Base-by-base conservation (phyloP, 2,888 invertebrate species). In the Ypsolopha sequella region DNA sequence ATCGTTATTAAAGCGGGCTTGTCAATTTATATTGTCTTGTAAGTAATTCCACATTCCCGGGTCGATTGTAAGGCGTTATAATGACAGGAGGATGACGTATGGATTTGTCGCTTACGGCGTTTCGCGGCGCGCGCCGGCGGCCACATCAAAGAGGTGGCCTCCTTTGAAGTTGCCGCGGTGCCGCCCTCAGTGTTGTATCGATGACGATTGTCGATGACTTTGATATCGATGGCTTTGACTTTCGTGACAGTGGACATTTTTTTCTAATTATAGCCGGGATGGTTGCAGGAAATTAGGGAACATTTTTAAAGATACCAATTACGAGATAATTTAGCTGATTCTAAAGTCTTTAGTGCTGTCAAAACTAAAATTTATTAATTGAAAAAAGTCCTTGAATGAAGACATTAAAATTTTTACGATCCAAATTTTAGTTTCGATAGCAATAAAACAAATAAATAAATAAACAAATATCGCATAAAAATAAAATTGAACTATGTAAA, bases 101-200 rank as follows among this genome's bases (percentile, higher is more conserved):
- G 86, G 84, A 82, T 80, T 84, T 80, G 86, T 80, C 86, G 86
- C 86, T 86, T 86, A 85, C 76, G 86, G 86, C 86, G 75, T 85
- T 85, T 80, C 74, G 81, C 69, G 78, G 84, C 85, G 80, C 85
- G 85, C 80, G 85, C 85, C 85, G 70, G 68, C 85, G 85, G 85
- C 84, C 80, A 76, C 82, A 76, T 86, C 86, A 86, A 86, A 86
- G 85, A 84, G 86, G 85, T 85, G 85, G 85, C 70, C 86, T 73
- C 73, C 79, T 86, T 85, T 86, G 86, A 86, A 74, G 79, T 75
- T 76, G 80, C 85, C 85, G 85, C 82, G 73, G 72, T 69, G 68
- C 77, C 76, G 80, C 70, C 72, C 65, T 58, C 66, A 78, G 76
- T 58, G 80, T 57, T 73, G 81, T 33, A 39, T n/a, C 80, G n/a